phyloP scores from a whole-genome alignment of 2,797 vertebrate genomes.

The Anisognathus igniventris region DNA sequence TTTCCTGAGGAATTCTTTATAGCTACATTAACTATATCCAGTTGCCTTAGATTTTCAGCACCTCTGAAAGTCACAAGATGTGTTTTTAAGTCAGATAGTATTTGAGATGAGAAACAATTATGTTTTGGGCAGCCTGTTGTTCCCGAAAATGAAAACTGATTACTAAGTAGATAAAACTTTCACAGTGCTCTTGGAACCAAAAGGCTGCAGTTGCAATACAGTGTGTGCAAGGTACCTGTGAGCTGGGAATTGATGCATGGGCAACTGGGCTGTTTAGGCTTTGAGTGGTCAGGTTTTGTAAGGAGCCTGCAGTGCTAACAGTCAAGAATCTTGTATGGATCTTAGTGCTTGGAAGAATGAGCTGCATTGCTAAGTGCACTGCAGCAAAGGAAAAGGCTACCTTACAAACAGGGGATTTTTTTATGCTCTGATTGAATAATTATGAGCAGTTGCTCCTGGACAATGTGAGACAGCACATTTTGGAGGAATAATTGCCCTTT shows the following conservation, averaged over 20 bases:
- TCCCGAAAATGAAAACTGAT: neutral
- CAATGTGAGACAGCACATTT: neutral
- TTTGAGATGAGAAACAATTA: neutral
- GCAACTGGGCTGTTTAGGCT: neutral
- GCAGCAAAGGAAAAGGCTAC: neutral
- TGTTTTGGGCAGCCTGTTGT: neutral
- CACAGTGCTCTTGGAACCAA: neutral
- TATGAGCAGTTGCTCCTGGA: neutral
- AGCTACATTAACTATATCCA: neutral
- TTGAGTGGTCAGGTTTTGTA: neutral
- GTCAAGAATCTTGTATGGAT: neutral
- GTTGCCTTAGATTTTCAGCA: neutral
- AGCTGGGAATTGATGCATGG: neutral
- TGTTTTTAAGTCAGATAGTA: neutral
- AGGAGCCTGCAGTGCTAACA: neutral
- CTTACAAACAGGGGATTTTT: neutral
- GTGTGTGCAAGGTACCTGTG: neutral
- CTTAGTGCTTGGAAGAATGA: neutral
- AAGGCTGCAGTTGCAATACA: neutral
- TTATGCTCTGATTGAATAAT: neutral
- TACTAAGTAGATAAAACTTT: neutral
- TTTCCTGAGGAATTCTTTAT: neutral
- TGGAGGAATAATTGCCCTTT: neutral
- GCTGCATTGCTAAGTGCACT: neutral
- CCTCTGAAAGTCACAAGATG: neutral